Conservation (phyloP, 2,888 invertebrate species). For the Calameuta pallipes region DNA sequence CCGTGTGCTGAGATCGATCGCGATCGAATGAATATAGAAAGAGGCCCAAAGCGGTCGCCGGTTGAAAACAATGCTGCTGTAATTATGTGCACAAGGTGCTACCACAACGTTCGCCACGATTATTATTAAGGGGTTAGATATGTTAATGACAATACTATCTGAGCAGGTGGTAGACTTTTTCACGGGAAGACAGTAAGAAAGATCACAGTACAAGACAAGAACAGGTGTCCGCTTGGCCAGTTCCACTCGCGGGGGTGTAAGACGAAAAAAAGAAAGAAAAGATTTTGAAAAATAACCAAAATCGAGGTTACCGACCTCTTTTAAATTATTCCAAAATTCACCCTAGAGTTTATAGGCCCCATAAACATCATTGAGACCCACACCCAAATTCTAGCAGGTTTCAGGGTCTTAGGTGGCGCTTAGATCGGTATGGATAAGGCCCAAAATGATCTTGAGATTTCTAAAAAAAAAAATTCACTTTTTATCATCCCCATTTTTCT, state of each 20-base stretch:
- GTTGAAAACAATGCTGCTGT: constrained; percentile 3
- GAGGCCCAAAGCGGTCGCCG: neutral
- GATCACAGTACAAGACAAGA: neutral
- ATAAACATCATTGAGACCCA: neutral
- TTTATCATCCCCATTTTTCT: neutral
- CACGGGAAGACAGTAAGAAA: neutral
- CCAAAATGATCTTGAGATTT: neutral
- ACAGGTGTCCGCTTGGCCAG: neutral
- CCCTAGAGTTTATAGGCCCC: neutral
- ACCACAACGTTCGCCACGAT: constrained; percentile 13
- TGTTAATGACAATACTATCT: constrained; percentile 22
- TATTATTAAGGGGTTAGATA: constrained; percentile 25
- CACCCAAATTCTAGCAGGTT: neutral
- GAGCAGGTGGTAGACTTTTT: neutral
- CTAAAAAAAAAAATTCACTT: neutral
- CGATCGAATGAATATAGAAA: neutral
- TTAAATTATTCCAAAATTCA: neutral
- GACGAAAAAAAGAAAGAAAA: neutral
- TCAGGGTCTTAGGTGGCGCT: neutral
- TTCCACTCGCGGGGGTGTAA: neutral
- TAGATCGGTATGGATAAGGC: neutral
- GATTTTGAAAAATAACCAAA: neutral
- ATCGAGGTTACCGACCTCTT: neutral
- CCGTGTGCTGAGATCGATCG: neutral
- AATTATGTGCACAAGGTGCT: constrained; percentile 19